These are phyloP conservation scores for Dicyrtoma fusca DNA, from an alignment of 2,888 invertebrate genomes.

Conservation along the genomic window DNA sequence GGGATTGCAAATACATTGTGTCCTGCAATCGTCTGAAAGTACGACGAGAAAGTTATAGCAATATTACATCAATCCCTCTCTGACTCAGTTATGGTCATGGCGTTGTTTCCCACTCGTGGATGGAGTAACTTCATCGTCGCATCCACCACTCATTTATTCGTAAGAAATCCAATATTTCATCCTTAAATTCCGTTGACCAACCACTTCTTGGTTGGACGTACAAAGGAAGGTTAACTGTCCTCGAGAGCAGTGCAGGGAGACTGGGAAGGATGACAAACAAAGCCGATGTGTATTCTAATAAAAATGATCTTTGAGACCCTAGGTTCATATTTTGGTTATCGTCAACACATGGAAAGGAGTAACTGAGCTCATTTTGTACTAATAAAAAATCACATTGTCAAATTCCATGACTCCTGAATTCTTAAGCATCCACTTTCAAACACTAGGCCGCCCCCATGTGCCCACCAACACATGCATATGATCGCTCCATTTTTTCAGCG, in stretches of 20 bases:
- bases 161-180: background rate
- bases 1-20: background rate
- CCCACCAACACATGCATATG: constrained; percentile 22
- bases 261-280: background rate
- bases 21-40: background rate
- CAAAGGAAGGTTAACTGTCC: no score
- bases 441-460: constrained; percentile 20
- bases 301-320: background rate
- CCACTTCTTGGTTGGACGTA: background rate
- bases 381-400: constrained; percentile 24
- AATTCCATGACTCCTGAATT: constrained; percentile 27
- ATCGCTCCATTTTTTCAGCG: constrained; percentile 3
- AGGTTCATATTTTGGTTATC: background rate
- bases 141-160: background rate
- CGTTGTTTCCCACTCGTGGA: no score
- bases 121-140: constrained; percentile 6
- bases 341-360: constrained; percentile 10
- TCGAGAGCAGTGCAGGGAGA: no score
- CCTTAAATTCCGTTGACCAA: constrained; percentile 7
- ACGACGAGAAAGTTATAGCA: background rate
- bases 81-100: constrained; percentile 9
- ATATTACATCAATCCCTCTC: constrained; percentile 3
- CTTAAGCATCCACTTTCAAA: constrained; percentile 37
- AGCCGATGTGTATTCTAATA: background rate
- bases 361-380: constrained; percentile 22